Conservation (phyloP, 2,113 vertebrate species). For the Tichodroma muraria region DNA sequence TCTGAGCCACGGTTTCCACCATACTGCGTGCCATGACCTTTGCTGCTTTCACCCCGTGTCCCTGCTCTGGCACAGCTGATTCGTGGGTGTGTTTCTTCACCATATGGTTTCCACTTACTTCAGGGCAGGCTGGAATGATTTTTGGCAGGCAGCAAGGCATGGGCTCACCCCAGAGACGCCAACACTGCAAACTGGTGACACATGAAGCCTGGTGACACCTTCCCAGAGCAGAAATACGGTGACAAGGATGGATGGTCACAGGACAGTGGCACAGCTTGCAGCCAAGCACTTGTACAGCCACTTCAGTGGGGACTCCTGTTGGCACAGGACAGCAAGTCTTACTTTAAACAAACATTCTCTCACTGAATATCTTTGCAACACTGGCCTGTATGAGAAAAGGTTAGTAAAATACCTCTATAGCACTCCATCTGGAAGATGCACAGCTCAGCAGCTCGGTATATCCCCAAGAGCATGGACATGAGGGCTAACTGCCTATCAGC, state of each 20-base stretch:
- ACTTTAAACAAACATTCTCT: not conserved
- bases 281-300: not conserved
- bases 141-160: not conserved
- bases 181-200: not conserved
- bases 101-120: not conserved
- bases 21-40: accelerated
- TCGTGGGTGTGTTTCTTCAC: not conserved
- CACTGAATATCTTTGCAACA: not conserved
- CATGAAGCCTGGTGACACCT: not conserved
- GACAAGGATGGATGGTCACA: not conserved
- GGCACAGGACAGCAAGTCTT: not conserved
- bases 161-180: not conserved
- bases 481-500: not conserved
- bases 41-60: not conserved
- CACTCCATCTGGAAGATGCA: not conserved
- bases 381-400: not conserved
- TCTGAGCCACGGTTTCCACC: not conserved
- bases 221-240: accelerated
- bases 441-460: not conserved
- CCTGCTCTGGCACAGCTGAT: accelerated
- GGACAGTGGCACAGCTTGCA: accelerated
- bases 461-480: not conserved
- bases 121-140: not conserved
- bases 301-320: not conserved
- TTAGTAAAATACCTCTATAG: not conserved